Evolutionary conservation across 2,797 vertebrate genomes (phyloP).

Genomic region (Tinamus major): DNA sequence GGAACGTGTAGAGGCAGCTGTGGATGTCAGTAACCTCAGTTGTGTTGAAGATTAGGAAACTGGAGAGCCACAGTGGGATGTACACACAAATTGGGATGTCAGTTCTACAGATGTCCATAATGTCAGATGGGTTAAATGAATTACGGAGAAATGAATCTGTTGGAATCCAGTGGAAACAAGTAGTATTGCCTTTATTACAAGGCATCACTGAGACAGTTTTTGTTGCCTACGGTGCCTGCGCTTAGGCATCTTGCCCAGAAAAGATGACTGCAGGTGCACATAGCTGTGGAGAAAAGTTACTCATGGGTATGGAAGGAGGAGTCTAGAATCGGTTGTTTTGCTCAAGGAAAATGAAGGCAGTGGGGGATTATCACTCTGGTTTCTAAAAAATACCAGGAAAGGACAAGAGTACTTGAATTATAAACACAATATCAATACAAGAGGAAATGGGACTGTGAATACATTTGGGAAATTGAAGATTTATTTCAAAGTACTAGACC

Average conservation of each 20-base stretch:
- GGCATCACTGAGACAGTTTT: not conserved
- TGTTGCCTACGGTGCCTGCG: fast-evolving
- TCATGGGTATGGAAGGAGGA: not conserved
- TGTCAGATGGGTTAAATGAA: not conserved
- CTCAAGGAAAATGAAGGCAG: not conserved
- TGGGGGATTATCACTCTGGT: not conserved
- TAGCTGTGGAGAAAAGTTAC: not conserved
- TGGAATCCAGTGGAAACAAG: not conserved
- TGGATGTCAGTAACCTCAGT: not conserved
- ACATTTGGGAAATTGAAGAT: not conserved
- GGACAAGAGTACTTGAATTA: not conserved
- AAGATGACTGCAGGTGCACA: not conserved
- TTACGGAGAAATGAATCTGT: not conserved
- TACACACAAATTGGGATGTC: not conserved
- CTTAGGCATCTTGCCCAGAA: not conserved
- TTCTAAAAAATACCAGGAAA: not conserved
- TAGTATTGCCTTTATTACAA: not conserved
- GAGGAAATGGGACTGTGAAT: not conserved
- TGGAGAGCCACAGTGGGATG: not conserved
- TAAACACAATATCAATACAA: not conserved
- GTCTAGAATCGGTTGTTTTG: not conserved
- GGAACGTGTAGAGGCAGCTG: not conserved
- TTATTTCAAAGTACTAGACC: not conserved
- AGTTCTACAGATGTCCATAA: not conserved
- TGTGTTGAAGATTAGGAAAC: not conserved